A percentile compares a stretch with the other conserved stretches of the same genome.
Evolutionary conservation across 1,140 invertebrate species (phyloP).

Genomic region (Trachymyrmex septentrionalis): DNA sequence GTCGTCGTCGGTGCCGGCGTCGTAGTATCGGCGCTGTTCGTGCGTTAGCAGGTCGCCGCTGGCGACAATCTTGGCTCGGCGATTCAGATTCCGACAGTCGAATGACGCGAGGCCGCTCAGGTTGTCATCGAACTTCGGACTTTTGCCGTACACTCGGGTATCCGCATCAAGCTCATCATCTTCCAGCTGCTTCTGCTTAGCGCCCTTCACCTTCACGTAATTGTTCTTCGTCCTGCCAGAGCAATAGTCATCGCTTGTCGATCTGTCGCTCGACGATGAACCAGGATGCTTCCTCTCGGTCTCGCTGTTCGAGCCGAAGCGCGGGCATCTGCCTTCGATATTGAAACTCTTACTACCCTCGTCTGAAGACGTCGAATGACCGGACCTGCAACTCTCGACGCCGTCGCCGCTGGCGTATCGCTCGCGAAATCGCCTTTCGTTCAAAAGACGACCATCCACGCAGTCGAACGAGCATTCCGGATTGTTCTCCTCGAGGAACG

Average conservation of each 20-base stretch:
- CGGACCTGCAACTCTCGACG: slow-evolving; percentile 72
- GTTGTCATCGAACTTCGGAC: slow-evolving; percentile 85
- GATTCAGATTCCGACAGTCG: slow-evolving; percentile 71
- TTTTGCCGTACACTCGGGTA: slow-evolving; percentile 84
- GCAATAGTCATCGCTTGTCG: slow-evolving; percentile 71
- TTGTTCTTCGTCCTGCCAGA: slow-evolving; percentile 75
- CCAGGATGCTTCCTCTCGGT: slow-evolving; percentile 79
- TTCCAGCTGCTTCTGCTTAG: slow-evolving; percentile 82
- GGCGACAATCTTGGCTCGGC: slow-evolving; percentile 50
- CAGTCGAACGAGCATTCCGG: slow-evolving; percentile 79
- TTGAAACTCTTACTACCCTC: slow-evolving; percentile 77
- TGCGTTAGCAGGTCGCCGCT: slow-evolving; percentile 55
- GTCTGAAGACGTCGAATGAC: slow-evolving; percentile 80
- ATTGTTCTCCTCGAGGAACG: slow-evolving; percentile 76
- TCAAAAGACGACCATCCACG: slow-evolving; percentile 78
- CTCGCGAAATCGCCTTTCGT: slow-evolving; percentile 69
- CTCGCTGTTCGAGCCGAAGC: slow-evolving; percentile 82
- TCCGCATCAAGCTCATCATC: slow-evolving; percentile 82
- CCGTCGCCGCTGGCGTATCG: slow-evolving; percentile 47
- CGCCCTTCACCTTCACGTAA: slow-evolving; percentile 79
- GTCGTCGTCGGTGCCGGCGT: slow-evolving; percentile 73
- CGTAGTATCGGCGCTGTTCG: slow-evolving; percentile 69
- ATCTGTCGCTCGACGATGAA: slow-evolving; percentile 79
- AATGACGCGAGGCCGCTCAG: slow-evolving; percentile 70
- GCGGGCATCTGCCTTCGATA: slow-evolving; percentile 70